phyloP scores from a whole-genome alignment of 2,888 invertebrate species.

The Meghimatium bilineatum region DNA sequence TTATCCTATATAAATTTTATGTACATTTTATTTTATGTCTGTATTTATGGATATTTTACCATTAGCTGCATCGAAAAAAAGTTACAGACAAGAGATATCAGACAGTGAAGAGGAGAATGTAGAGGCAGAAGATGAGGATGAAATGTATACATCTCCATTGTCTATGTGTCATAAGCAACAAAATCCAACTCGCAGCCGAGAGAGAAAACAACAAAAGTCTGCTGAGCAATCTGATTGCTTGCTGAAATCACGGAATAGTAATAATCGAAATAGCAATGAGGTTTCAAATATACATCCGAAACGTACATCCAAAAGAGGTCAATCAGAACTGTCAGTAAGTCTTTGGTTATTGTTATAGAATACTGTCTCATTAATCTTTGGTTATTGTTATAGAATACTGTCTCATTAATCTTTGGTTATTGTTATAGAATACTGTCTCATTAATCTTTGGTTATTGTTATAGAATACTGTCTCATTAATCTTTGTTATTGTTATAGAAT shows the following conservation, averaged over 20 bases:
- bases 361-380: too few species aligned
- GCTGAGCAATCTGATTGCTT: not conserved
- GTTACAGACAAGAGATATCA: slow-evolving; percentile 21
- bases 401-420: too few species aligned
- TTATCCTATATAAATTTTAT: not conserved
- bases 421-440: too few species aligned
- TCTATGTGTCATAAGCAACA: slow-evolving; percentile 47
- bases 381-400: too few species aligned
- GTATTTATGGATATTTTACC: not conserved
- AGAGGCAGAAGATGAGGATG: slow-evolving; percentile 51
- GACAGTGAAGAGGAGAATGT: slow-evolving; percentile 50
- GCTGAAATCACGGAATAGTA: slow-evolving; percentile 23
- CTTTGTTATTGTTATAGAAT: too few species aligned
- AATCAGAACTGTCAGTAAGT: slow-evolving; percentile 70
- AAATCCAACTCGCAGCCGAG: slow-evolving; percentile 45
- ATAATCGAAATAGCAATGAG: not conserved
- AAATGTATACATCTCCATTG: slow-evolving; percentile 49
- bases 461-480: too few species aligned
- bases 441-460: too few species aligned
- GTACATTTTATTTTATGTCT: not conserved
- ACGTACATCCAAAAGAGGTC: slow-evolving; percentile 61
- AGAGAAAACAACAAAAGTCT: slow-evolving; percentile 24
- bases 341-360: too few species aligned
- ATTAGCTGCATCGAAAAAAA: slow-evolving; percentile 21
- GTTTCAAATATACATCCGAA: slow-evolving; percentile 3